Conservation (phyloP, 1,140 invertebrate species). For the Maconellicoccus hirsutus region DNA sequence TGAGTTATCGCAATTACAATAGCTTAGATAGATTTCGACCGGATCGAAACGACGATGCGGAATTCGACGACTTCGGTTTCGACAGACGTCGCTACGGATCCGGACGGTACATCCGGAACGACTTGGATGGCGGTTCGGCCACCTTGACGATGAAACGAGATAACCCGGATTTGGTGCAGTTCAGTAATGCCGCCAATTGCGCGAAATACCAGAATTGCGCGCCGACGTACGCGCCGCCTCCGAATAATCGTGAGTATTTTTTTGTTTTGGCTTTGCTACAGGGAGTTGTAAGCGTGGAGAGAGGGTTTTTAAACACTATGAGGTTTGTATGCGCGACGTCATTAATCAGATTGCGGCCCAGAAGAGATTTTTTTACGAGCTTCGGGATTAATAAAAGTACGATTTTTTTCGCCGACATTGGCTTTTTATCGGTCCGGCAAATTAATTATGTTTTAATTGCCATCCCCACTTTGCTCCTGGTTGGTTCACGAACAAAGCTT, state of each 20-base stretch:
- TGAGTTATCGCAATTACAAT: slow-evolving; percentile 19
- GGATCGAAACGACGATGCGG: background rate
- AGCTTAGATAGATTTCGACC: background rate
- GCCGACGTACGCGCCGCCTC: background rate
- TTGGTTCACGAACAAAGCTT: background rate
- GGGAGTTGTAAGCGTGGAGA: no score
- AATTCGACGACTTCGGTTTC: slow-evolving; percentile 12
- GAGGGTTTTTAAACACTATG: no score
- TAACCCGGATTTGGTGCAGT: slow-evolving; percentile 17
- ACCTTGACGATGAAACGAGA: background rate
- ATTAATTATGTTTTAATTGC: background rate
- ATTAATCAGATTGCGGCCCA: background rate
- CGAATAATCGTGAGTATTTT: background rate
- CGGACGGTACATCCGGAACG: background rate
- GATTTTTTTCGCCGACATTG: background rate
- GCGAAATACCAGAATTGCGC: background rate
- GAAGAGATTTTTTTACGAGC: background rate
- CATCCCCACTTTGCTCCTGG: background rate
- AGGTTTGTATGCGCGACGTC: background rate
- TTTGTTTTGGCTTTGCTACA: no score
- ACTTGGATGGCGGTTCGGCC: background rate
- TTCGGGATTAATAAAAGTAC: background rate
- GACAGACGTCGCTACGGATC: slow-evolving; percentile 12
- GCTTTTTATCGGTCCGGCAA: background rate
- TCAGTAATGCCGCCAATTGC: background rate